Evolutionary conservation across 2,113 vertebrate species (phyloP).

Genomic region (Ceratotherium simum): DNA sequence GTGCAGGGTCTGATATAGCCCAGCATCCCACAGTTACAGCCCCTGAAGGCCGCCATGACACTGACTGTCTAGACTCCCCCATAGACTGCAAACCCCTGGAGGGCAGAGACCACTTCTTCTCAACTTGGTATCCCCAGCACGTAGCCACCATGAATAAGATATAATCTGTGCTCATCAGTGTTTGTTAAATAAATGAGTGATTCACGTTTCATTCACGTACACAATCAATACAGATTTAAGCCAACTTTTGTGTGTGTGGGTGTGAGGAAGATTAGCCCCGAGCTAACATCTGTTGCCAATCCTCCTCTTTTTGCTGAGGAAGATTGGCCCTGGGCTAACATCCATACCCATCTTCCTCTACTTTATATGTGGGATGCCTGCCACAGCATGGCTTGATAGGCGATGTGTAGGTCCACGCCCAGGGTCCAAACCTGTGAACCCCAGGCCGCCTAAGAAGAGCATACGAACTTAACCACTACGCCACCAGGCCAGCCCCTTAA

Average conservation of each 20-base stretch:
- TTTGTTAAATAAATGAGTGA: background rate
- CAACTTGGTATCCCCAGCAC: fast-evolving
- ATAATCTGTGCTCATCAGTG: background rate
- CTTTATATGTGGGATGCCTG: too few relatives aligned
- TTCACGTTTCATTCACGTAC: background rate
- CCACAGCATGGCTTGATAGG: too few relatives aligned
- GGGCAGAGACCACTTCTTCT: background rate
- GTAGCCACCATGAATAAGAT: background rate
- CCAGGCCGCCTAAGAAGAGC: too few relatives aligned
- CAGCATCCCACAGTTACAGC: fast-evolving
- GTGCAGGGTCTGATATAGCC: background rate
- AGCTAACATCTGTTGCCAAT: too few relatives aligned
- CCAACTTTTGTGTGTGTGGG: background rate
- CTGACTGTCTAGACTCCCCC: background rate
- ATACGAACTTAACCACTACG: too few relatives aligned
- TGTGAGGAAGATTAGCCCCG: too few relatives aligned
- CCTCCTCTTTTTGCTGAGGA: too few relatives aligned
- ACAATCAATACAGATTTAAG: background rate
- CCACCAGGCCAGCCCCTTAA: background rate
- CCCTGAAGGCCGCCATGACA: background rate
- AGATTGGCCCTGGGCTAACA: too few relatives aligned
- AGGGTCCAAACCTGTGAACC: too few relatives aligned
- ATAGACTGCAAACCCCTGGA: too few relatives aligned
- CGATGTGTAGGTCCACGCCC: too few relatives aligned
- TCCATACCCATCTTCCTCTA: too few relatives aligned